phyloP scores from a whole-genome alignment of 2,888 invertebrate genomes.

The Tachina fera region DNA sequence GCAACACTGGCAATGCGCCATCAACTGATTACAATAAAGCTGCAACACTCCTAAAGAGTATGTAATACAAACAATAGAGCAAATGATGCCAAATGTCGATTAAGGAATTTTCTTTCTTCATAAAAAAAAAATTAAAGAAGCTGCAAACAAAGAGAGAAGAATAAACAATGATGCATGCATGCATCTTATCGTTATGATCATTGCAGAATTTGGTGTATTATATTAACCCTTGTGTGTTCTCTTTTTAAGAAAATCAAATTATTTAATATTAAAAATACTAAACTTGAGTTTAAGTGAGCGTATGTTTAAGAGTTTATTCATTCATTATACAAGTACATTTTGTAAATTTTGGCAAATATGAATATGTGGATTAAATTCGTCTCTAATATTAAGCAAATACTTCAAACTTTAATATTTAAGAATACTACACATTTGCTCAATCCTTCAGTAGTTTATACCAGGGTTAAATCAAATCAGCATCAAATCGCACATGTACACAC shows the following conservation, averaged over 20 bases:
- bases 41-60: neutral
- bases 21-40: conserved; percentile 22
- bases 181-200: conserved; percentile 32
- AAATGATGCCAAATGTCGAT: conserved; percentile 62
- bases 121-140: neutral
- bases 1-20: conserved; percentile 2
- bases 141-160: neutral
- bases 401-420: too few relatives aligned
- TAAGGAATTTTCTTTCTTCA: conserved; percentile 48
- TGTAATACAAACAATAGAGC: conserved; percentile 41
- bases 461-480: conserved; percentile 24
- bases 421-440: neutral
- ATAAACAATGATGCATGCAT: conserved; percentile 17
- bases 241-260: too few relatives aligned
- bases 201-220: neutral
- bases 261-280: too few relatives aligned
- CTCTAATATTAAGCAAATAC: too few relatives aligned
- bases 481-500: neutral
- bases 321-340: too few relatives aligned
- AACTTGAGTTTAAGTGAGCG: too few relatives aligned
- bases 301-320: too few relatives aligned
- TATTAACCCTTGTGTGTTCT: neutral
- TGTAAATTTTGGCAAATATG: too few relatives aligned
- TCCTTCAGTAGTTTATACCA: neutral
- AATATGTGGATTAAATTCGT: too few relatives aligned